These are phyloP conservation scores for Hydraecia micacea DNA, from an alignment of 2,888 invertebrate species.

Conservation along the genomic window DNA sequence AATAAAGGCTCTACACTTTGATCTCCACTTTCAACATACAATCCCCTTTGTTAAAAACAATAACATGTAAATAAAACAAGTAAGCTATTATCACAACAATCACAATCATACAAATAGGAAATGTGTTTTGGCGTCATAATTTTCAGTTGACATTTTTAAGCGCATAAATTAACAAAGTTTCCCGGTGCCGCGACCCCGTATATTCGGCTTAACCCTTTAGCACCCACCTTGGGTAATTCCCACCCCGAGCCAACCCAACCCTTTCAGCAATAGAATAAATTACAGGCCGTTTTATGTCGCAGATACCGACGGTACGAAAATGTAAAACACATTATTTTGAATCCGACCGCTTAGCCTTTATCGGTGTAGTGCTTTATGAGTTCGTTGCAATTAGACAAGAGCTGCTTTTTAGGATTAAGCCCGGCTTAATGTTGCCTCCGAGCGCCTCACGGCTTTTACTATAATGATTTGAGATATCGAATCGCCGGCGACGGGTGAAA, in stretches of 20 bases:
- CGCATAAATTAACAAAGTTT: conserved; percentile 91
- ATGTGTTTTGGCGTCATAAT: conserved; percentile 90
- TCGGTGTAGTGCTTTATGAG: conserved; percentile 88
- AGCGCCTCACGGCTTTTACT: conserved; percentile 80
- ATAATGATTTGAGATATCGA: conserved; percentile 81
- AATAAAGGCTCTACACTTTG: not conserved
- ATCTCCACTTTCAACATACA: not conserved
- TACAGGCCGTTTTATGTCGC: conserved; percentile 90
- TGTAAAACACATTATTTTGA: conserved; percentile 90
- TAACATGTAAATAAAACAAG: conserved; percentile 49
- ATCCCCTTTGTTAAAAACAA: conserved; percentile 18
- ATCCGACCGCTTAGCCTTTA: conserved; percentile 90
- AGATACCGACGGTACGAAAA: conserved; percentile 89
- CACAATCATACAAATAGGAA: conserved; percentile 85
- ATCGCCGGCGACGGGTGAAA: conserved; percentile 61
- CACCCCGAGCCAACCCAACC: conserved; percentile 88
- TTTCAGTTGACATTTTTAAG: conserved; percentile 90
- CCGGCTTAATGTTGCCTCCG: conserved; percentile 74
- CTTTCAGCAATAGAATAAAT: conserved; percentile 91
- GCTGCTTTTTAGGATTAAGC: conserved; percentile 87
- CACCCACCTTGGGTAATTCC: conserved; percentile 91
- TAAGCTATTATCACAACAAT: conserved; percentile 67
- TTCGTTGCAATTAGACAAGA: conserved; percentile 87
- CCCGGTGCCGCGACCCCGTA: conserved; percentile 88
- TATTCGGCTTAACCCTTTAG: conserved; percentile 90